Evolutionary conservation across 2,888 invertebrate genomes (phyloP).

Genomic region (Ypsolopha scabrella): DNA sequence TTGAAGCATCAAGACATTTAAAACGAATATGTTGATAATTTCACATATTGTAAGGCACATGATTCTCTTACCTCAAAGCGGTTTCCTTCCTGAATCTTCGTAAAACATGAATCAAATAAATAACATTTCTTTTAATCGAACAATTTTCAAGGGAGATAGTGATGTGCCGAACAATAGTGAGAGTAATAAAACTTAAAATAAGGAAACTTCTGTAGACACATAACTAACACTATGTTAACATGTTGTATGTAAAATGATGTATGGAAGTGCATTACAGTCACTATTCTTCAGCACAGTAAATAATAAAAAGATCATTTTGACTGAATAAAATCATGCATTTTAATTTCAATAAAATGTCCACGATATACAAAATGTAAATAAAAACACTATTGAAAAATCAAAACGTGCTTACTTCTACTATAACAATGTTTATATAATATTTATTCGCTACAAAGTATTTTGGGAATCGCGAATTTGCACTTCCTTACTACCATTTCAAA

Average conservation of each 20-base stretch:
- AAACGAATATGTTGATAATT: not conserved
- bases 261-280: conserved; percentile 65
- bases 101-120: not conserved
- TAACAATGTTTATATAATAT: conserved; percentile 8
- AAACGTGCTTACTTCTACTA: conserved; percentile 2
- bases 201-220: conserved; percentile 16
- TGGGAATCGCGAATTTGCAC: conserved; percentile 27
- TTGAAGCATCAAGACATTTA: too few species aligned
- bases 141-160: conserved; percentile 26
- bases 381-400: not conserved
- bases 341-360: conserved; percentile 42
- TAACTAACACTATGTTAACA: not conserved
- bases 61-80: conserved; percentile 45
- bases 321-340: conserved; percentile 34
- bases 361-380: conserved; percentile 2
- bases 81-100: conserved; percentile 1
- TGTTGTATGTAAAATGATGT: conserved; percentile 25
- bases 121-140: not conserved
- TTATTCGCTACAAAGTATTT: conserved; percentile 1
- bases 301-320: conserved; percentile 35
- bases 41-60: conserved; percentile 65
- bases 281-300: conserved; percentile 69
- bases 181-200: conserved; percentile 47
- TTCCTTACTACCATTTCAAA: conserved; percentile 43
- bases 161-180: conserved; percentile 89